Conservation (phyloP, 2,888 invertebrate species). For the Thecophora atra region DNA sequence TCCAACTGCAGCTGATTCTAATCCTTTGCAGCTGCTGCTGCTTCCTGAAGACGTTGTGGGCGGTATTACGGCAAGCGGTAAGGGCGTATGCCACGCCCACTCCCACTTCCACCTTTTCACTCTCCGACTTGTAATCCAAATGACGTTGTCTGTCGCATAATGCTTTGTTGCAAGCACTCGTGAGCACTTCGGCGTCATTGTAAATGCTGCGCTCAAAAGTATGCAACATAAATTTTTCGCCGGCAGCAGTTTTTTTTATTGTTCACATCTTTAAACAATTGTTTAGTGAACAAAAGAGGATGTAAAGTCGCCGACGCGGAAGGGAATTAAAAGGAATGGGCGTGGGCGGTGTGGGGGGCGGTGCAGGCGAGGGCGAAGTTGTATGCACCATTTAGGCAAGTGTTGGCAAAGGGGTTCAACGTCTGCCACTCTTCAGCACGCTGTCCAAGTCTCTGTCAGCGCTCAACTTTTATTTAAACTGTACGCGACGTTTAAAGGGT, state of each 20-base stretch:
- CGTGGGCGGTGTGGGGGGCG: no score
- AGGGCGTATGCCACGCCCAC: not conserved
- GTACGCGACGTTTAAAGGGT: not conserved
- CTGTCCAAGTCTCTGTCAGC: not conserved
- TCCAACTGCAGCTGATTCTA: not conserved
- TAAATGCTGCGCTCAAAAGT: constrained; percentile 9
- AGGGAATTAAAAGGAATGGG: not conserved
- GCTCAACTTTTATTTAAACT: not conserved
- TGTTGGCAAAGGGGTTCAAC: not conserved
- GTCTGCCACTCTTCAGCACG: not conserved
- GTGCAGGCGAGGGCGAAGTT: not conserved
- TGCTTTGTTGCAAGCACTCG: not conserved
- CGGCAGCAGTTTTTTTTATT: constrained; percentile 18
- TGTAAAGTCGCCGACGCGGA: not conserved
- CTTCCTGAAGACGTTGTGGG: not conserved
- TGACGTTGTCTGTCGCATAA: constrained; percentile 2
- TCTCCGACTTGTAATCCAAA: not conserved
- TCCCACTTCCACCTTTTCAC: not conserved
- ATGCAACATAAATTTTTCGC: constrained; percentile 1
- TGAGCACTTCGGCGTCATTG: constrained; percentile 1
- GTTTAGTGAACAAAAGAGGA: not conserved
- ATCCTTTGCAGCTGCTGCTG: not conserved
- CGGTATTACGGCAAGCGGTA: no score
- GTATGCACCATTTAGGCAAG: no score
- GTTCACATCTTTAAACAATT: constrained; percentile 19